Conservation (phyloP, 92 coral and sea anemone species). For the Galaxea fascicularis region DNA sequence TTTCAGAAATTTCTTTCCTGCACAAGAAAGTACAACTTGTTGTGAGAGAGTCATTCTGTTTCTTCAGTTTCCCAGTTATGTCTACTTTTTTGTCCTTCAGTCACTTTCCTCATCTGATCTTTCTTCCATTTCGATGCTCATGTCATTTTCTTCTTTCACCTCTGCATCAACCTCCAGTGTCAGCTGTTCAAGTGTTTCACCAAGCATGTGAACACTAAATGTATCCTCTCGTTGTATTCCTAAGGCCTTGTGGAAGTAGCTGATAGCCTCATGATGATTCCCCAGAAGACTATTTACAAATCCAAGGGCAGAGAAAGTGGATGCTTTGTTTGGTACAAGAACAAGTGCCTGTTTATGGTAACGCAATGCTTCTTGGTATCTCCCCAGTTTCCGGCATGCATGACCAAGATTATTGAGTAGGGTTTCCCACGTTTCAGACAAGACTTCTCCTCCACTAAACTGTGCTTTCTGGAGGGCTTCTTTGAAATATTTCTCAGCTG, state of each 20-base stretch:
- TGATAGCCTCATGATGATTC: conserved; percentile 90
- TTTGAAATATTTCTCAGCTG: conserved; percentile 91
- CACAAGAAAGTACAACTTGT: no score
- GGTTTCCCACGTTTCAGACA: conserved; percentile 96
- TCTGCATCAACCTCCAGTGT: conserved; percentile 77
- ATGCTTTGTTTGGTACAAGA: conserved; percentile 90
- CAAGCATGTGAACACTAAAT: conserved; percentile 99
- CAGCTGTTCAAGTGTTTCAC: conserved; percentile 91
- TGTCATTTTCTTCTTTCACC: conserved; percentile 63
- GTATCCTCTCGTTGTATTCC: conserved; percentile 97
- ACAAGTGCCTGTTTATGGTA: conserved; percentile 94
- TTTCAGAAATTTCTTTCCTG: no score
- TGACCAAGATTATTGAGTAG: conserved; percentile 95
- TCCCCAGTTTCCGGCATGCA: conserved; percentile 90
- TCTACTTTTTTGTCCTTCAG: not conserved
- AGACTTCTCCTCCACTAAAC: conserved; percentile 78
- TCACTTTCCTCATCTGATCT: conserved; percentile 80
- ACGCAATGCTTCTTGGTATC: conserved; percentile 89
- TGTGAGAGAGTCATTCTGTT: not conserved
- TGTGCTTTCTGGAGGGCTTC: conserved; percentile 94
- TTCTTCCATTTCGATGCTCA: conserved; percentile 87
- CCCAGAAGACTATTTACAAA: conserved; percentile 94
- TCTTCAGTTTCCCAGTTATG: not conserved
- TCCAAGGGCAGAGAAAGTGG: conserved; percentile 95
- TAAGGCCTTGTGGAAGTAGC: conserved; percentile 96